Evolutionary conservation across 2,888 invertebrate genomes (phyloP).

Genomic region (Sesia apiformis): DNA sequence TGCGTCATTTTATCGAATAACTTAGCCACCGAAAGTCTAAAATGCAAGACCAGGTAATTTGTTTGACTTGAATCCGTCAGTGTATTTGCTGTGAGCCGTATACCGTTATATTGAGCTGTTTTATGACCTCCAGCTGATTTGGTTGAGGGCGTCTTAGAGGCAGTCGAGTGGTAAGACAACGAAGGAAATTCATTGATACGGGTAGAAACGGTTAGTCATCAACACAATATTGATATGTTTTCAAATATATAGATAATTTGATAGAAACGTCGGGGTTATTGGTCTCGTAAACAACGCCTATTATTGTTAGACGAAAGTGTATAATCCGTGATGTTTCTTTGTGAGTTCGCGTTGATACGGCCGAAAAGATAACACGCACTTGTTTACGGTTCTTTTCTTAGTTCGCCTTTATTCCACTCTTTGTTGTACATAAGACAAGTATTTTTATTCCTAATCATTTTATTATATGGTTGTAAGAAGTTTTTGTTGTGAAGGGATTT

Average conservation of each 20-base stretch:
- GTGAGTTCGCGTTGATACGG: constrained; percentile 51
- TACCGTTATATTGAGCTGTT: constrained; percentile 25
- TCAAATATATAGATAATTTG: constrained; percentile 17
- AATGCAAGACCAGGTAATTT: constrained; percentile 27
- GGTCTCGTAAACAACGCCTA: constrained; percentile 28
- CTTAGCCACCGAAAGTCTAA: constrained; percentile 36
- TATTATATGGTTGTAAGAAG: too few species aligned
- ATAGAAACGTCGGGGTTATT: neutral
- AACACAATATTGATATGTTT: constrained; percentile 46
- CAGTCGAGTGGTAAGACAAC: constrained; percentile 34
- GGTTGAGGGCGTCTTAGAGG: constrained; percentile 52
- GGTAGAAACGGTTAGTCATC: constrained; percentile 66
- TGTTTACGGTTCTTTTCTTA: constrained; percentile 47
- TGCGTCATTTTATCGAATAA: constrained; percentile 72
- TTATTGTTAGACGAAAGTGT: constrained; percentile 42
- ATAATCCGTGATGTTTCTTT: constrained; percentile 49
- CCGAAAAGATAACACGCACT: constrained; percentile 45
- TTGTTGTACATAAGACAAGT: neutral
- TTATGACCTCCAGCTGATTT: constrained; percentile 62
- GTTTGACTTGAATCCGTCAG: constrained; percentile 1
- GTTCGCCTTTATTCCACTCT: constrained; percentile 2
- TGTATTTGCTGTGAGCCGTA: constrained; percentile 6
- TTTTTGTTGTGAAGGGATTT: too few species aligned
- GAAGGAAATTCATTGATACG: constrained; percentile 51
- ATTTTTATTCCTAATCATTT: too few species aligned